Conservation (phyloP, 53 echinoderm and acorn worm genomes). For the Henricia sp. region DNA sequence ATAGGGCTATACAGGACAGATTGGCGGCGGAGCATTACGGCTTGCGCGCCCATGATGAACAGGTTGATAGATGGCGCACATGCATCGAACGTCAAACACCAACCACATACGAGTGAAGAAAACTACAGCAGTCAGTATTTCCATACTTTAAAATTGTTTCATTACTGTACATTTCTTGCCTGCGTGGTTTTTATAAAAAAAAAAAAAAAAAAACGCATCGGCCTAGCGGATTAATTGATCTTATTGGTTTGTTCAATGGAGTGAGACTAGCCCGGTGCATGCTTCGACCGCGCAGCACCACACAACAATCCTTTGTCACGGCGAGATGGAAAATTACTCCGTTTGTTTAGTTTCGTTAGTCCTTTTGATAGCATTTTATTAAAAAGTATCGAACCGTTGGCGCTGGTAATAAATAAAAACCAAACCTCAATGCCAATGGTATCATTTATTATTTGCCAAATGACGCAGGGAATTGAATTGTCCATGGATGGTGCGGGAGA, state of each 20-base stretch:
- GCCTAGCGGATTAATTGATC: conserved; percentile 44
- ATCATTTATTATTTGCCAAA: conserved; percentile 56
- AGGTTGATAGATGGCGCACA: conserved; percentile 28
- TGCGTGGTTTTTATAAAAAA: conserved; percentile 19
- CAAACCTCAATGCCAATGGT: conserved; percentile 42
- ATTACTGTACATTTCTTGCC: conserved; percentile 13
- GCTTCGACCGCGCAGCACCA: conserved; percentile 18
- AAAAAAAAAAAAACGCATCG: conserved; percentile 3
- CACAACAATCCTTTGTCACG: conserved; percentile 39
- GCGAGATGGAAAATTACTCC: conserved; percentile 54
- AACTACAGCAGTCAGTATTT: conserved; percentile 8
- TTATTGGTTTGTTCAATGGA: conserved; percentile 55
- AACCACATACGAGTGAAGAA: conserved; percentile 7
- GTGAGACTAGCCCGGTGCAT: conserved; percentile 9
- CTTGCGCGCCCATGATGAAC: background rate
- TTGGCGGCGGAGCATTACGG: background rate
- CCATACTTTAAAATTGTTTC: conserved; percentile 52
- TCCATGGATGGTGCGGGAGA: conserved; percentile 9
- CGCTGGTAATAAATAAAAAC: conserved; percentile 47
- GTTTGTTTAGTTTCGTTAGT: conserved; percentile 62
- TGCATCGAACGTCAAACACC: conserved; percentile 7
- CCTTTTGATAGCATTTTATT: conserved; percentile 55
- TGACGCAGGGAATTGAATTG: conserved; percentile 7
- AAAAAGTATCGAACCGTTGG: conserved; percentile 61
- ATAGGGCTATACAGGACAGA: background rate